phyloP scores from a whole-genome alignment of 2,797 vertebrate genomes.

The Staurois parvus region DNA sequence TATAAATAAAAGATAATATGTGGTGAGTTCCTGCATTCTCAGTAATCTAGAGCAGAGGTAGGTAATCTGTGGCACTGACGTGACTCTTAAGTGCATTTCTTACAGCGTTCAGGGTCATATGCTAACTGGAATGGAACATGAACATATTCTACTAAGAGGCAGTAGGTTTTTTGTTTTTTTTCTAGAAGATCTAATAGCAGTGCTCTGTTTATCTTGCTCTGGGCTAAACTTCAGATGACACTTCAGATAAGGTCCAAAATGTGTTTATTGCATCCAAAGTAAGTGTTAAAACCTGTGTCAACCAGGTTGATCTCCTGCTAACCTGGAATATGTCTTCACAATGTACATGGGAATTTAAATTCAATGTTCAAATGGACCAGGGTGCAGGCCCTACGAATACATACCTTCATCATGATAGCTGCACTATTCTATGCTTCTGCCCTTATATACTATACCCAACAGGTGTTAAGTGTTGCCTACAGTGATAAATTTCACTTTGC shows the following conservation, averaged over 20 bases:
- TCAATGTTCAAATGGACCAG: too few relatives aligned
- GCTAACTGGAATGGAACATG: neutral
- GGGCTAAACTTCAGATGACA: too few relatives aligned
- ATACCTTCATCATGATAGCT: too few relatives aligned
- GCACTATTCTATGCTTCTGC: too few relatives aligned
- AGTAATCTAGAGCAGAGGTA: slow-evolving; percentile 8
- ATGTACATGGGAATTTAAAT: too few relatives aligned
- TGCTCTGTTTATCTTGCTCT: neutral
- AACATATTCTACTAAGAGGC: neutral
- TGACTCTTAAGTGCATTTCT: neutral
- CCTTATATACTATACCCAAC: too few relatives aligned
- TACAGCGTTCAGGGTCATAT: neutral
- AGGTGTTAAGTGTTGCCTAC: neutral
- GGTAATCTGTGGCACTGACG: neutral
- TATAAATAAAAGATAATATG: neutral
- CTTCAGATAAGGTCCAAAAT: neutral
- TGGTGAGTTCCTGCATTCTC: slow-evolving; percentile 13
- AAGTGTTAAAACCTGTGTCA: too few relatives aligned
- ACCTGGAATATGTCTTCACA: too few relatives aligned
- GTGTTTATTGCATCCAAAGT: neutral
- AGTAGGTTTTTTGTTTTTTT: neutral
- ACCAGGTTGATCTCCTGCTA: too few relatives aligned
- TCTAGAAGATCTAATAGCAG: neutral
- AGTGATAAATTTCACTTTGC: neutral
- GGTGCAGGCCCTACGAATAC: too few relatives aligned